Evolutionary conservation across 1,140 invertebrate genomes (phyloP), one percentile per base, ranked within the genome.

Genomic region (Neodiprion virginianus): DNA sequence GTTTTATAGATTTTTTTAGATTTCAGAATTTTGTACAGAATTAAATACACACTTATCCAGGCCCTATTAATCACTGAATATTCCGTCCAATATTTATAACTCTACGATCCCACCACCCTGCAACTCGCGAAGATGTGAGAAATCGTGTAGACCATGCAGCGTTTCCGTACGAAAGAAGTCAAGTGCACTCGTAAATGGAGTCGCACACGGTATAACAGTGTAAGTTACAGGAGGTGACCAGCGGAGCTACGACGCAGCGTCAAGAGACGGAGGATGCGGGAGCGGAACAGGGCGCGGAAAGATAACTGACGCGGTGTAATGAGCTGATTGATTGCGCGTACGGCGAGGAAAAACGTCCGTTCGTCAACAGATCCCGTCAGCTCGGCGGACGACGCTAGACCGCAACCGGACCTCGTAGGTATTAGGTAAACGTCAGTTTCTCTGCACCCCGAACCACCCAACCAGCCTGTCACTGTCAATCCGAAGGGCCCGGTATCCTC

Each of bases 281-380:
- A 21, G 61, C 1, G 7, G 12, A 65, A 4, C 61, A 14, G 61
- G 61, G 67, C 23, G 67, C 10, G 11, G 67, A 23, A 11, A 69
- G 67, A 69, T 69, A 75, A 79, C 76, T 79, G 78, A 79, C 78
- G 71, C 74, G 68, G 74, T 77, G 81, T 84, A 85, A 85, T 83
- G 82, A 84, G 82, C 78, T 86, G 86, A 86, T 83, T 81, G 85
- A 86, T 87, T 84, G 81, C 28, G 28, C 28, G 1, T 40, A 82
- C 83, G 78, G 77, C 81, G 80, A 76, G 79, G 80, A 77, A 77
- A 79, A 77, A 70, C 80, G 78, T 83, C 82, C 82, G 28, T 40
- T 84, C 81, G 82, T 82, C 84, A 86, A 83, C 85, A 77, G 82
- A 17, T 61, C 53, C 53, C 53, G 53, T 68, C 50, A 76, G 75